phyloP scores from a whole-genome alignment of 2,113 vertebrate species.

The Amia ocellicauda region DNA sequence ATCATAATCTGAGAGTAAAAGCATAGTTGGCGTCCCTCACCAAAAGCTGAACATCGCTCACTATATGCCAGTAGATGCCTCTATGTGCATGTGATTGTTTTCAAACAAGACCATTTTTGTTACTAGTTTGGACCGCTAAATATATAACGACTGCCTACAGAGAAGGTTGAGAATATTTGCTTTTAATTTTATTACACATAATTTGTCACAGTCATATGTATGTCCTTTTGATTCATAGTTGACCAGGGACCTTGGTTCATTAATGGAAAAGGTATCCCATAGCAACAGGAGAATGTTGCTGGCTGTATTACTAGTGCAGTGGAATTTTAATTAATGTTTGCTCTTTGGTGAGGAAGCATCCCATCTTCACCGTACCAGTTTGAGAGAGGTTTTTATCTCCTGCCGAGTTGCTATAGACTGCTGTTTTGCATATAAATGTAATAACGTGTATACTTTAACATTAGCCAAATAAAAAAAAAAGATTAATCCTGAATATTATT shows the following conservation, averaged over 20 bases:
- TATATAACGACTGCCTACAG: too few relatives aligned
- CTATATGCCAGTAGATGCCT: too few relatives aligned
- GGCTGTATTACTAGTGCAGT: conserved; percentile 5
- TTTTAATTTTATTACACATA: conserved; percentile 15
- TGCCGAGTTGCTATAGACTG: not conserved
- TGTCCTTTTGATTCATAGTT: conserved; percentile 31
- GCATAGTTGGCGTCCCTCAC: too few relatives aligned
- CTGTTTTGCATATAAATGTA: not conserved
- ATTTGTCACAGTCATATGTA: conserved; percentile 29
- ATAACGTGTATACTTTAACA: not conserved
- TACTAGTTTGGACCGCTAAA: too few relatives aligned
- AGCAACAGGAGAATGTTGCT: conserved; percentile 20
- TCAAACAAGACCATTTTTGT: too few relatives aligned
- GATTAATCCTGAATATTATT: too few relatives aligned
- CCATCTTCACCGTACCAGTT: conserved; percentile 25
- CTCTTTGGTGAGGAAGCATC: conserved; percentile 6
- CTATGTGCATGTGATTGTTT: too few relatives aligned
- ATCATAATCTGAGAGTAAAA: too few relatives aligned
- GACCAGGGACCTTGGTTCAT: conserved; percentile 29
- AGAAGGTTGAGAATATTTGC: not conserved
- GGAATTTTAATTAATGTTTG: conserved; percentile 32
- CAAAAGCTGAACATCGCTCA: too few relatives aligned
- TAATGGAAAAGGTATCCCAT: conserved; percentile 29
- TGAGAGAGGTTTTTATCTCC: conserved; percentile 15
- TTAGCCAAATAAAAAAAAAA: too few relatives aligned